Base-by-base conservation (phyloP, 2,888 invertebrate genomes). In the Drosophila anomalata region DNA sequence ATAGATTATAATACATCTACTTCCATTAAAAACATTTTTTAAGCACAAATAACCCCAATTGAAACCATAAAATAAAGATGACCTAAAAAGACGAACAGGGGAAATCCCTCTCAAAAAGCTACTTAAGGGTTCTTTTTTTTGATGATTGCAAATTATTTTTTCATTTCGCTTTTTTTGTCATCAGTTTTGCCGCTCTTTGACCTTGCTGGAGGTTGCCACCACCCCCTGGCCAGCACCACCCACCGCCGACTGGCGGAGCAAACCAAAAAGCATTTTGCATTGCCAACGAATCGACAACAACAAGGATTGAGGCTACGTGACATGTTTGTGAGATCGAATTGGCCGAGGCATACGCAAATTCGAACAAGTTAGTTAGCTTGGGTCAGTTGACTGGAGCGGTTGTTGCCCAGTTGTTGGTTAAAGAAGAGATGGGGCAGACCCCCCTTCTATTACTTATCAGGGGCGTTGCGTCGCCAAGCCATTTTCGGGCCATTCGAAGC, bases 181-280 rank as follows among this genome's bases (percentile, higher is more conserved):
- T 53, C 48, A 54, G 33, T 48, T 68, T 58, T 53, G 60, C 48
- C 55, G 66, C 55, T 44, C 12, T 56, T 31, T 53, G 88, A 82
- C 82, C 88, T 82, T 82, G 80, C 73, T 63, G 88, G 77, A 82
- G 88, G 88, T 82, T 80, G 87, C 77, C 52, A 59, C n/a, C 54
- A 9, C 31, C 14, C 50, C 4, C 22, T 11, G 11, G 26, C 29
- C 14, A 3, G 20, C 20, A 22, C 39, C 29, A n/a, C 22, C 36
- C 56, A 65, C 31, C 14, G 29, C 8, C 14, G 41, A 5, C 14
- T 8, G 7, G 29, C 22, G 12, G 12, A 2, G 29, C 29, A 22
- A 65, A 42, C 68, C 52, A 73, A 82, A 77, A 70, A 68, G 60
- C 76, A 55, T 76, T 56, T 85, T 82, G 74, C 88, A 84, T 78